Base-by-base conservation (phyloP, 2,113 vertebrate species). In the Prunella fulvescens region DNA sequence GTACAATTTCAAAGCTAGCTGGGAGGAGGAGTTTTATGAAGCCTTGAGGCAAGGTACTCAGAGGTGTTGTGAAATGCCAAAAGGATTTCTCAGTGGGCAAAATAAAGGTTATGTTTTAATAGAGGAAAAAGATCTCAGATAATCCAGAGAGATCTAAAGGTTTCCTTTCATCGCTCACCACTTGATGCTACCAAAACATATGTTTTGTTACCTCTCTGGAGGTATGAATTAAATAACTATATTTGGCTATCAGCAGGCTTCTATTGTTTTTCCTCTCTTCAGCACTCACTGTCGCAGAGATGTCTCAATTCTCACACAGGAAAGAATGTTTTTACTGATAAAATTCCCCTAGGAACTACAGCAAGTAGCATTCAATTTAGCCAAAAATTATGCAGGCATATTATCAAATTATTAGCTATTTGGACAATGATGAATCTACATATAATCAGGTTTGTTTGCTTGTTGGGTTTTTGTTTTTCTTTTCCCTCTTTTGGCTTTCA, bases 271-370 rank as follows among this genome's bases (percentile, higher is more conserved):
- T 57, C 35, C 79, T 40, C 54, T 81, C 37, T 83, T 93, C 72
- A 65, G 73, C 67, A 67, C 47, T 95, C 90, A 65, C 57, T 82
- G 88, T 96, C 69, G 2, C 51, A 86, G 51, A 91, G 76, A 95
- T 78, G 85, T 93, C 91, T 96, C 88, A 93, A 90, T 97, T 96
- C 96, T 94, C 26, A 31, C 26, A 50, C 44, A 88, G 81, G 42
- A 94, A 95, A 90, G 85, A 78, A 96, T 91, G 74, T 56, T 93
- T 94, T 92, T 80, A 79, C 79, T 76, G 94, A 97, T 96, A 96
- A 95, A 92, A 96, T 58, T 79, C 88, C 66, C 64, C 54, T 60
- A 85, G 80, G 94, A 95, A 76, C 83, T 85, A 79, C 48, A 95
- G 35, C 47, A 88, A 94, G 42, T 42, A 95, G 73, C 84, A 66